Conservation (phyloP, 2,797 vertebrate species). For the Xerus rutilus region DNA sequence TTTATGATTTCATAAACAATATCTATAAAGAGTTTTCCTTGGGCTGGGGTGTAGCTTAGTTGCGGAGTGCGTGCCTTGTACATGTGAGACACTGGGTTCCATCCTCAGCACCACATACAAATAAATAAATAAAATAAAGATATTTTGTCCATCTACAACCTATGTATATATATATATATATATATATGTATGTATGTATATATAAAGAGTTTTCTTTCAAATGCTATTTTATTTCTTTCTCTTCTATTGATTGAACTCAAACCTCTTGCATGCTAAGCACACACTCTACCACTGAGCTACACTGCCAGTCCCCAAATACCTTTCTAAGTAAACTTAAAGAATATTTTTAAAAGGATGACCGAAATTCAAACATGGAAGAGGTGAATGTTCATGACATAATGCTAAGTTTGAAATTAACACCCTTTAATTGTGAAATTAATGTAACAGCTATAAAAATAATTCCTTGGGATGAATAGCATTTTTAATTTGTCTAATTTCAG, state of each 20-base stretch:
- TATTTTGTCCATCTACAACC: too few relatives aligned
- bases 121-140: too few relatives aligned
- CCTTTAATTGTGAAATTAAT: conserved; percentile 43
- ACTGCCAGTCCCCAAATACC: background rate
- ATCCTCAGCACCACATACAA: too few relatives aligned
- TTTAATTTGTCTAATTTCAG: background rate
- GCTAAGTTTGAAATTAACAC: conserved; percentile 57
- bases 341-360: conserved; percentile 22
- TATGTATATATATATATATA: too few relatives aligned
- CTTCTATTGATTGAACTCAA: background rate
- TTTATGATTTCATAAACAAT: conserved; percentile 49
- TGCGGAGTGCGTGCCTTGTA: too few relatives aligned
- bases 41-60: too few relatives aligned
- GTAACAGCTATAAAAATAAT: background rate
- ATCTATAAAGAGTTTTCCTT: background rate
- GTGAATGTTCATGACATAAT: conserved; percentile 33
- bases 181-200: too few relatives aligned
- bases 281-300: background rate
- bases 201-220: background rate
- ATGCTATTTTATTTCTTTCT: background rate
- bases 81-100: too few relatives aligned
- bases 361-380: background rate
- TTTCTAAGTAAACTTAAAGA: conserved; percentile 38
- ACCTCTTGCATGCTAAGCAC: background rate
- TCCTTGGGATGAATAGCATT: background rate